Evolutionary conservation across 2,888 invertebrate genomes (phyloP), one percentile per base, ranked within the genome.

Genomic region (Acanthoscelides obtectus): DNA sequence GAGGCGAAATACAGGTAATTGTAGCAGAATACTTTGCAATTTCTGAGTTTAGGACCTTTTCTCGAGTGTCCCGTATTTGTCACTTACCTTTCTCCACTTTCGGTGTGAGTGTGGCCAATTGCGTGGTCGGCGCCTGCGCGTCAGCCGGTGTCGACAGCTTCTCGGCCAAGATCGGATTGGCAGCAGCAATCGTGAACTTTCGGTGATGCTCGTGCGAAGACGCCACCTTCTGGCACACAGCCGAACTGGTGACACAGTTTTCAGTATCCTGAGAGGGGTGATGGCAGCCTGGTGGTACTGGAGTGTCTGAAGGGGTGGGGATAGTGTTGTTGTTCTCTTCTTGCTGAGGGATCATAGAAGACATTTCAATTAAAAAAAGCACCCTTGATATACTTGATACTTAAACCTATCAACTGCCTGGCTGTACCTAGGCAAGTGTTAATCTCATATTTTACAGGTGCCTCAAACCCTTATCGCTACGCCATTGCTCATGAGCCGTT

Each of bases 81-180:
- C n/a, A 79, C 82, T 77, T 80, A 86, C 86, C 86, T 86, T 86
- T 86, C 76, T 86, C 86, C 67, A 85, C 72, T 81, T 86, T 86
- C 72, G 86, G 84, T 76, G 81, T 83, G 20, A 85, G 83, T 75
- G 82, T 84, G 80, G 85, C 84, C 83, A 85, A 78, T 82, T 85
- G 84, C 27, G 75, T 73, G 22, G 76, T 71, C 6, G 72, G 75
- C n/a, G 73, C 74, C 69, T 75, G 74, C 22, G 81, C 81, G 70
- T 83, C 83, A 87, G 86, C 88, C 87, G 86, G 89, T 86, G 83
- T 88, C 86, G 86, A 88, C 77, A 90, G 85, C 83, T 92, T 92
- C 88, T 95, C 95, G 78, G 95, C 95, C 75, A 96, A 88, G 77
- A 96, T 86, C 20, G 96, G 96, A 86, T 96, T 96, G 68, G 94